Percentiles rank a stretch among this genome's conserved stretches.
Conservation (phyloP, 2,113 vertebrate genomes). For the Casuarius casuarius region DNA sequence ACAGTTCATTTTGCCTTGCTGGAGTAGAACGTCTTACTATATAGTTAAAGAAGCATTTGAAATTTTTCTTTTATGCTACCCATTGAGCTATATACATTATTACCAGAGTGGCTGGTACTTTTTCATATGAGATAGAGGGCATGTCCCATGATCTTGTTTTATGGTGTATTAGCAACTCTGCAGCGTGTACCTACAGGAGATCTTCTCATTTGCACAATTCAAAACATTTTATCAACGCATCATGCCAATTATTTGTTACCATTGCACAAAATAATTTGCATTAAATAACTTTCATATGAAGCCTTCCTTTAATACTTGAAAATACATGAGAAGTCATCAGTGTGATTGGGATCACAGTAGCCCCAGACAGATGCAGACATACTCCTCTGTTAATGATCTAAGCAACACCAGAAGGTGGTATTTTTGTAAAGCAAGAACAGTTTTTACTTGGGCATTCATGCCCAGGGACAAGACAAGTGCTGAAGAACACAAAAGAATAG, state of each 20-base stretch:
- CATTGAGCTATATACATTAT: background rate
- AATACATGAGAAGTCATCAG: background rate
- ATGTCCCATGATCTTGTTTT: background rate
- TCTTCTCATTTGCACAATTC: background rate
- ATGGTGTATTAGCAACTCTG: background rate
- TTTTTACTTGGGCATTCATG: background rate
- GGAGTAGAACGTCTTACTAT: background rate
- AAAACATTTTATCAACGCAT: background rate
- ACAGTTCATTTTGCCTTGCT: background rate
- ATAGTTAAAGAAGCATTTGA: background rate
- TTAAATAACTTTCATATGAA: background rate
- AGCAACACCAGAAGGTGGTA: background rate
- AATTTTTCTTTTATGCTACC: background rate
- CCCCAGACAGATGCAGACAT: background rate
- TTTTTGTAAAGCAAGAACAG: background rate
- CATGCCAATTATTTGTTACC: background rate
- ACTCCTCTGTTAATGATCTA: background rate
- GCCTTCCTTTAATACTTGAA: background rate
- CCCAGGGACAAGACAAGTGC: background rate
- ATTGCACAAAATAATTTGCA: background rate
- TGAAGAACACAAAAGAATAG: background rate
- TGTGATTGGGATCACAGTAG: background rate
- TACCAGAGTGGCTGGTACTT: background rate
- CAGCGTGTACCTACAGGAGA: background rate
- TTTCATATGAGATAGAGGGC: background rate